Base-by-base conservation (phyloP, 1,140 invertebrate genomes). In the Cyphomyrmex costatus region DNA sequence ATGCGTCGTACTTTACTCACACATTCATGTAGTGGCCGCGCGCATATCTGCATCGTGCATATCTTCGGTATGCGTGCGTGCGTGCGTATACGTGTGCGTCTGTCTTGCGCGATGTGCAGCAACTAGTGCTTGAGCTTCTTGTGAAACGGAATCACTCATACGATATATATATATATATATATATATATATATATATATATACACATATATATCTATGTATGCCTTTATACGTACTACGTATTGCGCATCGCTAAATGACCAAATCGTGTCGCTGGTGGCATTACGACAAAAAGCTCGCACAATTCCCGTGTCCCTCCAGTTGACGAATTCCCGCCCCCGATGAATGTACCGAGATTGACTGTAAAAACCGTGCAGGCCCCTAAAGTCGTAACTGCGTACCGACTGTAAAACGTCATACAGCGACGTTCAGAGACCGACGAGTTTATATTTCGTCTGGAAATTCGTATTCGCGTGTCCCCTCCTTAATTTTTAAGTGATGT, bases 111-210 rank as follows among this genome's bases (percentile, higher is more conserved):
- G 82, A 80, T 87, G 85, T 91, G 89, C 89, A 90, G 77, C 87
- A 90, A 92, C 68, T 92, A 93, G 90, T 89, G 92, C 91, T 93
- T 93, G 73, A 91, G 92, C 92, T 93, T 93, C 86, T 92, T 86
- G 80, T 92, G 66, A 70, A 63, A 63, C 19, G 58, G n/a, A 65
- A 42, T 65, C 10, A 65, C 24, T 24, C 21, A 46, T 46, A 30
- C 36, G 33, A 65, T 30, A 60, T 24, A 53, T 7, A n/a, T n/a
- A n/a, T n/a, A n/a, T 5, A 19, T n/a, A 53, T 53, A 19, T 36
- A 63, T 19, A 24, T 33, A 8, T 68, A 21, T 68, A n/a, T n/a
- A n/a, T n/a, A n/a, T n/a, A n/a, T n/a, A n/a, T n/a, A n/a, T n/a
- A n/a, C n/a, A n/a, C n/a, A n/a, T n/a, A n/a, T n/a, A 24, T 63